Percentiles rank a stretch among this genome's conserved stretches.
Evolutionary conservation across 2,888 invertebrate species (phyloP).

Genomic region (Trachelus troglodyta): DNA sequence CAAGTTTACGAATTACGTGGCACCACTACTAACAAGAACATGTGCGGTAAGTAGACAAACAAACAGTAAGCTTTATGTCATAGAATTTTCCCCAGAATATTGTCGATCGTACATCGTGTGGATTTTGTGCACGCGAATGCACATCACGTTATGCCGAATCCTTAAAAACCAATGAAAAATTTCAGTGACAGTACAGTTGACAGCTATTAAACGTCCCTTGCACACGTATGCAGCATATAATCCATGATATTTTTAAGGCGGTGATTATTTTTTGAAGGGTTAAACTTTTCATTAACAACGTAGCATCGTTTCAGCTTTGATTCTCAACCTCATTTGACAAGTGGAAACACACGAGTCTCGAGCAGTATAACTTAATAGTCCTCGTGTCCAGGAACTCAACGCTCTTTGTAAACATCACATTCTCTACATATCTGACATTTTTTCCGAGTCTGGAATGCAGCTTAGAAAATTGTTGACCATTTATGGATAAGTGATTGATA

Average conservation of each 20-base stretch:
- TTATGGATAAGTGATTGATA: not conserved
- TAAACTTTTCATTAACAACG: not conserved
- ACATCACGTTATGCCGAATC: not conserved
- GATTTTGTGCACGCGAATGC: not conserved
- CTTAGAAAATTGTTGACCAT: not conserved
- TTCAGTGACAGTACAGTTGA: not conserved
- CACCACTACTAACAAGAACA: conserved; percentile 10
- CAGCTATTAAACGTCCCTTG: not conserved
- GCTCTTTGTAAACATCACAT: not conserved
- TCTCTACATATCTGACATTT: not conserved
- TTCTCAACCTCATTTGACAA: not conserved
- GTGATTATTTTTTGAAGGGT: not conserved
- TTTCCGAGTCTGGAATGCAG: not conserved
- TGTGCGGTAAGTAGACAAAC: conserved; percentile 29
- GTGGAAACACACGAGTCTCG: not conserved
- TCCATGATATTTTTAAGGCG: not conserved
- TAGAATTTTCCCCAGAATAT: not conserved
- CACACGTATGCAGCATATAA: not conserved
- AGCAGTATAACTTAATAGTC: not conserved
- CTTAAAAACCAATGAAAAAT: not conserved
- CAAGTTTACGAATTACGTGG: conserved; percentile 9
- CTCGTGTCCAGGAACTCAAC: not conserved
- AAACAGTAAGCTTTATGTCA: not conserved
- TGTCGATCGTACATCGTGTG: not conserved
- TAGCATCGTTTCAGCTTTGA: not conserved